A percentile compares a stretch with the other conserved stretches of the same genome.
Conservation (phyloP, 1,140 invertebrate species). For the Drosophila obscura region DNA sequence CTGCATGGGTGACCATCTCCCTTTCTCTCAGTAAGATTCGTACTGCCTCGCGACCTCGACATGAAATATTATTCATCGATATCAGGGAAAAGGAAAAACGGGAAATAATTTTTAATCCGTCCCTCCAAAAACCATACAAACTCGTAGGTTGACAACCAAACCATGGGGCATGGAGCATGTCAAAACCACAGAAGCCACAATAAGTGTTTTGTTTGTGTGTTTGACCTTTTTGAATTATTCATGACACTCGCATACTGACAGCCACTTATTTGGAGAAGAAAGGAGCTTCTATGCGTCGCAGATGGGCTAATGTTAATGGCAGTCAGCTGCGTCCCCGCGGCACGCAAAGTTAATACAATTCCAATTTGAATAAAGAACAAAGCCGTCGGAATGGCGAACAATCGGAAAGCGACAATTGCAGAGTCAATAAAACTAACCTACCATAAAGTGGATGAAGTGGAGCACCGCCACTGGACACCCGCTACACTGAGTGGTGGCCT, state of each 20-base stretch:
- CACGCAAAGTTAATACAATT: constrained; percentile 72
- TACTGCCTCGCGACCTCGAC: no score
- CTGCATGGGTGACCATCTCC: neutral
- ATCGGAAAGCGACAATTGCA: constrained; percentile 50
- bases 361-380: constrained; percentile 77
- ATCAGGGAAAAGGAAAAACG: no score
- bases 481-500: constrained; percentile 46
- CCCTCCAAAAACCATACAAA: no score
- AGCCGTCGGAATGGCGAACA: constrained; percentile 29
- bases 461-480: constrained; percentile 11
- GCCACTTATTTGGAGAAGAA: constrained; percentile 13
- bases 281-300: constrained; percentile 30
- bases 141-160: constrained; percentile 30
- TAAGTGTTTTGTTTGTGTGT: constrained; percentile 26
- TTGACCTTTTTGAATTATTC: constrained; percentile 81
- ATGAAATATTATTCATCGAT: no score
- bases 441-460: constrained; percentile 61
- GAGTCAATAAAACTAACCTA: constrained; percentile 77
- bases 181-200: constrained; percentile 23
- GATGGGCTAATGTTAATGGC: constrained; percentile 66
- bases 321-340: constrained; percentile 67
- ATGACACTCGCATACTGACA: constrained; percentile 32
- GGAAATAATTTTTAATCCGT: no score
- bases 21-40: neutral
- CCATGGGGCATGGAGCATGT: constrained; percentile 50